phyloP scores from a whole-genome alignment of 2,113 vertebrate species.

The Thoracochromis brauschi region DNA sequence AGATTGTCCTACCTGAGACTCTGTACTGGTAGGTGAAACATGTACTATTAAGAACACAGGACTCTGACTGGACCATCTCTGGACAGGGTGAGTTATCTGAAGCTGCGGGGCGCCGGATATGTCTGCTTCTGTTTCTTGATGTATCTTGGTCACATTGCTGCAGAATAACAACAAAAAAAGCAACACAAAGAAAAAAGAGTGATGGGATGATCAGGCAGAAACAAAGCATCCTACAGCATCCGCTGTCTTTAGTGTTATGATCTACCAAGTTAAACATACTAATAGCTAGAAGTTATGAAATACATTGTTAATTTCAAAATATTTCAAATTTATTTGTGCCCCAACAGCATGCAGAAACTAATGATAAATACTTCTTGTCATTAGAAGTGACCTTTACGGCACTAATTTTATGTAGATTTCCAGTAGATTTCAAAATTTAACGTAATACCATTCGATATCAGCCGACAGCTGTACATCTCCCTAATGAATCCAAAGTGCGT shows the following conservation, averaged over 20 bases:
- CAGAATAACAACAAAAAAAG: not conserved
- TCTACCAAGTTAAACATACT: not conserved
- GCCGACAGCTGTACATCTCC: not conserved
- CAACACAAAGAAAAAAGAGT: not conserved
- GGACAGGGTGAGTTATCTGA: slow-evolving; percentile 71
- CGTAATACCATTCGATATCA: not conserved
- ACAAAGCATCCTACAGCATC: not conserved
- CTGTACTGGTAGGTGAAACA: slow-evolving; percentile 88
- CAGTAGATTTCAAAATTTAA: not conserved
- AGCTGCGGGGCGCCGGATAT: slow-evolving; percentile 74
- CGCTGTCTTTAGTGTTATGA: not conserved
- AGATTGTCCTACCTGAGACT: slow-evolving; percentile 77
- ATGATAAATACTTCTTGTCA: not conserved
- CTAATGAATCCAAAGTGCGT: not conserved
- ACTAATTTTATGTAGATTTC: not conserved
- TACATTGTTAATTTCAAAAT: not conserved
- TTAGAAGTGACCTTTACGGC: not conserved
- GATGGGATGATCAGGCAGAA: not conserved
- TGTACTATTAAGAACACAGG: slow-evolving; percentile 85
- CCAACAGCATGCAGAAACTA: not conserved
- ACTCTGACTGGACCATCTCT: slow-evolving; percentile 76
- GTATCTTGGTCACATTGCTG: slow-evolving; percentile 79
- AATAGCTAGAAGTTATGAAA: not conserved
- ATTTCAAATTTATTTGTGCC: not conserved
- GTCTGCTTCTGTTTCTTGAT: slow-evolving; percentile 78